Evolutionary conservation across 2,113 vertebrate genomes (phyloP), one percentile per base, ranked within the genome.

Genomic region (Edolisoma coerulescens): DNA sequence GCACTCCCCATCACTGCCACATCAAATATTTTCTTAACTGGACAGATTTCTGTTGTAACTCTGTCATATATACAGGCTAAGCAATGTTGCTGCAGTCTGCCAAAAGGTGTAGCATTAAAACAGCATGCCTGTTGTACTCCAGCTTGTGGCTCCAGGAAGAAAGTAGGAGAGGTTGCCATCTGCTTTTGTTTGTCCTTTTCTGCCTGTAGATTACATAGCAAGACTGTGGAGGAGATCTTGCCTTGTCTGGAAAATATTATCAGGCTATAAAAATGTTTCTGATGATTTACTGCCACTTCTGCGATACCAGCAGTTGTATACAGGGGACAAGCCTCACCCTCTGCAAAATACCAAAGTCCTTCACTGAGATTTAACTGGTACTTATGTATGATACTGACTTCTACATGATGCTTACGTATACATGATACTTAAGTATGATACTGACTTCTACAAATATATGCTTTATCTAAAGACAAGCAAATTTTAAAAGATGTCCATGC

Each of bases 151-250:
- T 78, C 45, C 50, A 75, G 80, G 39, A 90, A 57, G 42, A 53
- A 83, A 64, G 53, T 15, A 89, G 19, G 32, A 90, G 82, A 97
- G 91, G 63, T 41, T 91, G 64, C 64, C 75, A 93, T 89, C 89
- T 92, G 89, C 37, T 93, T 70, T 67, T 69, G 71, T 84, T 90
- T 90, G 85, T 78, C 35, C 71, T 77, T 92, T 67, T 78, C 56
- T 74, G 71, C 60, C 28, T 33, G 33, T 53, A 74, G 39, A 84
- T 80, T 70, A 45, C 64, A 59, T 17, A 47, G 59, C 28, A 80
- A 93, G 35, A 35, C 33, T 65, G 67, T 14, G 22, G 45, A 91
- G 49, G 27, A 87, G 45, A 70, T 67, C 71, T 84, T 90, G 11
- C 22, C 39, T 77, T 35, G 56, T 77, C 86, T 88, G 52, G 65